Base-by-base conservation (phyloP, 2,888 invertebrate genomes). In the Coleophora flavipennella region DNA sequence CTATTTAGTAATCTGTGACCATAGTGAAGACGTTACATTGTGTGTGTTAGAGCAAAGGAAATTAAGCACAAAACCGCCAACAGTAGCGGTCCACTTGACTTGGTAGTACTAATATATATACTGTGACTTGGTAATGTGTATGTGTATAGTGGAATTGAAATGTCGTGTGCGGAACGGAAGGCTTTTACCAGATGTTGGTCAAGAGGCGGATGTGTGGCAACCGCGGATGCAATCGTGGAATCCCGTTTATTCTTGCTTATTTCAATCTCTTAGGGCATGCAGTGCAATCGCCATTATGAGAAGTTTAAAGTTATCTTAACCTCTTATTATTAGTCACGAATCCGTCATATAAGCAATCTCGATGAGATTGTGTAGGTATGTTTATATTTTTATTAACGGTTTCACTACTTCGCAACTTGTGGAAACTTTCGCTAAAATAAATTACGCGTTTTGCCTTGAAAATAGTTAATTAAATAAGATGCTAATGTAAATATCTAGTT, bases 101-200 rank as follows among this genome's bases (percentile, higher is more conserved):
- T 49, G 47, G 57, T 59, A 56, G n/a, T n/a, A n/a, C n/a, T n/a
- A n/a, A n/a, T n/a, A n/a, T n/a, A n/a, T n/a, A n/a, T n/a, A n/a
- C n/a, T n/a, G n/a, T n/a, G n/a, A n/a, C n/a, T n/a, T n/a, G n/a
- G n/a, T n/a, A n/a, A n/a, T n/a, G n/a, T n/a, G n/a, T n/a, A 63
- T 56, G 57, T 53, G 57, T 55, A 62, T 57, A 49, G 57, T 57
- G 58, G 69, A 79, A 78, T 79, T 67, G 67, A 67, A 73, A 68
- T 70, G 57, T 72, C 67, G 69, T 77, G 71, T 74, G 76, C 72
- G 76, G 75, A 79, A 77, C 80, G 78, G 76, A 76, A 76, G 73
- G 67, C 70, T 69, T 71, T 67, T 69, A 65, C 55, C 55, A 62
- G 51, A 55, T 59, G 64, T 70, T 70, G 76, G 70, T 63, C 72